Percentiles rank a stretch among this genome's conserved stretches.
phyloP scores from a whole-genome alignment of 2,888 invertebrate species.

The Kryphioiulus occultus region DNA sequence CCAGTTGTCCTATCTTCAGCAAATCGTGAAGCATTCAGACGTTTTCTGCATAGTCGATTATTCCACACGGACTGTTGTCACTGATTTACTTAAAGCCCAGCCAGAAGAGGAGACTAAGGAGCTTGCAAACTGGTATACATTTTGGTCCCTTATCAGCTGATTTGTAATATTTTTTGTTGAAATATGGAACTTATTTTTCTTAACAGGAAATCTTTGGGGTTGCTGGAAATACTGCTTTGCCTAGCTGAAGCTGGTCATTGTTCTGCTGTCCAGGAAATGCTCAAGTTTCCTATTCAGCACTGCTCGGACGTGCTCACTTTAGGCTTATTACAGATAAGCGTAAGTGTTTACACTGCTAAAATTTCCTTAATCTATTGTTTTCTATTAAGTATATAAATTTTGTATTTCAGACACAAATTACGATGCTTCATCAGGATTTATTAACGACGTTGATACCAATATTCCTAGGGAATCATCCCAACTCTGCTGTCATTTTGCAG shows the following conservation, averaged over 20 bases:
- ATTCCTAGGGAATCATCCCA: constrained; percentile 94
- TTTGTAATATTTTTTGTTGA: neutral
- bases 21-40: constrained; percentile 88
- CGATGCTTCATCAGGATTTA: constrained; percentile 76
- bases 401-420: constrained; percentile 60
- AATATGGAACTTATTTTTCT: neutral
- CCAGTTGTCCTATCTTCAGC: constrained; percentile 84
- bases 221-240: constrained; percentile 85
- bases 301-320: constrained; percentile 94
- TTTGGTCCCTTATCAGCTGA: neutral
- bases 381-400: neutral
- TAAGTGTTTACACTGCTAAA: constrained; percentile 29
- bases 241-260: constrained; percentile 88
- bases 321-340: constrained; percentile 76
- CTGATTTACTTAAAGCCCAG: constrained; percentile 89
- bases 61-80: constrained; percentile 83
- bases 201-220: constrained; percentile 79
- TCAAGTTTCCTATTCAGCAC: constrained; percentile 89
- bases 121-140: constrained; percentile 79
- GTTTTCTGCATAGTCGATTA: constrained; percentile 94
- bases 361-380: neutral
- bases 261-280: constrained; percentile 82
- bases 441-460: constrained; percentile 87
- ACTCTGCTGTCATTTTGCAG: constrained; percentile 94
- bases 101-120: constrained; percentile 96